Base-by-base conservation (phyloP, 2,888 invertebrate species). In the Nasonia oneida region DNA sequence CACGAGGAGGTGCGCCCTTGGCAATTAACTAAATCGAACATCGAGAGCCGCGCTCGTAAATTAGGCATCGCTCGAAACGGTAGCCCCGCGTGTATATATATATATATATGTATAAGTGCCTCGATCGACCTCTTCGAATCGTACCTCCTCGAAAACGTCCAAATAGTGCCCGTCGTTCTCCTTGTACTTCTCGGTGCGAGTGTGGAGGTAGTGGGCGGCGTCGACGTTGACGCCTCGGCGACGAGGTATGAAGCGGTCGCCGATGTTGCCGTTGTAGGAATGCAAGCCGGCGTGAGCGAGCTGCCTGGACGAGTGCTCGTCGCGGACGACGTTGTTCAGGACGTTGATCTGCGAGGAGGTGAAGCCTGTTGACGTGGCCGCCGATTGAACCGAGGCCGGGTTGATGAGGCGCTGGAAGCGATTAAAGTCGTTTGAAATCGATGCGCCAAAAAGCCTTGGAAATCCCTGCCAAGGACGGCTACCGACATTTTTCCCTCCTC, bases 161-260 rank as follows among this genome's bases (percentile, higher is more conserved):
- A 91, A 33, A 3, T 89, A 67, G 6, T 74, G 33, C 8, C 67
- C 47, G 5, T 79, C 64, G 1, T 57, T 74, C 1, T 53, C 74
- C 0, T 18, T 70, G 5, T 82, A 70, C 14, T 83, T 61, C 0
- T 61, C 5, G 33, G 80, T 37, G 8, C 77, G 87, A 10, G 64
- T 89, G 8, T 90, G 87, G 29, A 88, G 77, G 79, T 90, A 89
- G 85, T 89, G 88, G 8, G 91, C 87, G 4, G 88, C 89, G 4
- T 91, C 91, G 33, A 88, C 18, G 76, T 88, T 89, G n/a, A 89
- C 83, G 12, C 88, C 87, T 3, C 81, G 79, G 57, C 91, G 88
- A 0, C 73, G 82, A 5, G 90, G 89, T 81, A 92, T 90, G 84
- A 91, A 92, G 88, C 92, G 88, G 47, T 92, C 92, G 0, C 79